Percentiles rank a stretch among this genome's conserved stretches.
phyloP scores from a whole-genome alignment of 1,140 invertebrate species.

The Littorina saxatilis region DNA sequence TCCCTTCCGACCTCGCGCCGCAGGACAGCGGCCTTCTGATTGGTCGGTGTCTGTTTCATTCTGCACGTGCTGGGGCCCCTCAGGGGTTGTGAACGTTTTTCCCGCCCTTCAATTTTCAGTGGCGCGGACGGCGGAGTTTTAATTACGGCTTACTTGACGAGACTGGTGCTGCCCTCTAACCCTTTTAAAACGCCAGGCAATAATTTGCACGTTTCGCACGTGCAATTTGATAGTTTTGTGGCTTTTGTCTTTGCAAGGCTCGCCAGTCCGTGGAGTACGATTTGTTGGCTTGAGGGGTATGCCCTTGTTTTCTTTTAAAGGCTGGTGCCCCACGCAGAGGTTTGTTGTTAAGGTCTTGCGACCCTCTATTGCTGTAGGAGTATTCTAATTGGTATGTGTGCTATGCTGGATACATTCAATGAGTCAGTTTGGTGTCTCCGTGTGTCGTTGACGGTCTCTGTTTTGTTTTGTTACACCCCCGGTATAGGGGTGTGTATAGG shows the following conservation, averaged over 20 bases:
- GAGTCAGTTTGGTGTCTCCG: too few species aligned
- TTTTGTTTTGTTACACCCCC: too few species aligned
- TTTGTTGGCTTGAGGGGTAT: too few species aligned
- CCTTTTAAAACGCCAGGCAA: constrained; percentile 1
- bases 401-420: too few species aligned
- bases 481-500: too few species aligned
- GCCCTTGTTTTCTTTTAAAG: too few species aligned
- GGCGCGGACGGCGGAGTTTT: constrained; percentile 27
- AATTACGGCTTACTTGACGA: constrained; percentile 40
- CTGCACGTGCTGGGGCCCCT: constrained; percentile 38
- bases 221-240: constrained; percentile 11
- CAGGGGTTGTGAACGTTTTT: constrained; percentile 4
- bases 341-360: too few species aligned
- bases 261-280: too few species aligned
- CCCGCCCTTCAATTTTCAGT: constrained; percentile 37
- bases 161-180: neutral
- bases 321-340: too few species aligned
- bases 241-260: constrained; percentile 19
- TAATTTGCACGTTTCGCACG: constrained; percentile 41
- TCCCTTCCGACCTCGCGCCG: neutral
- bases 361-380: too few species aligned
- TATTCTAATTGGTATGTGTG: too few species aligned
- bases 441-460: neutral
- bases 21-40: constrained; percentile 32
- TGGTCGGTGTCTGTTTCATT: constrained; percentile 41